Evolutionary conservation across 2,797 vertebrate species (phyloP), one percentile per base, ranked within the genome.

Genomic region (Chloroceryle amazona): DNA sequence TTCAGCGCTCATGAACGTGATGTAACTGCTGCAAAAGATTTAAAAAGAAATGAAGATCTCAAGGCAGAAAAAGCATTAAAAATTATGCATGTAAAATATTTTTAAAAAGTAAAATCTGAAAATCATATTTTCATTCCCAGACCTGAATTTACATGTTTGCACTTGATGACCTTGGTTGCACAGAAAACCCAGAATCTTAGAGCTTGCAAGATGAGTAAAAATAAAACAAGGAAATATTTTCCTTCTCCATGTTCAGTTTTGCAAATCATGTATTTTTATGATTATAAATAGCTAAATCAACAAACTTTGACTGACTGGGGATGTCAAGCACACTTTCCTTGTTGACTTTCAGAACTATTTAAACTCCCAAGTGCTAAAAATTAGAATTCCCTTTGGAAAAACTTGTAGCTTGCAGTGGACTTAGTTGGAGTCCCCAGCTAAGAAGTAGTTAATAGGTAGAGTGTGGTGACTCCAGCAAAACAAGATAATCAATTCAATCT

Each of bases 281-380:
- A 90, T 94, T 97, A 97, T 96, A 93, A 95, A 95, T 95, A 95
- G 93, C 93, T 94, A 92, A 80, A 93, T 71, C 91, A 96, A 96
- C 92, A 96, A 88, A 91, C 82, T 93, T 84, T 52, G 81, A 92
- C 73, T 93, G 93, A 90, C 81, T 29, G 57, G 52, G 15, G 57
- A 93, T 92, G 52, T 92, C 91, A 67, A 76, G 57, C 88, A 94
- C 90, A 67, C 89, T 97, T 95, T 58, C 1, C 2, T 90, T 93
- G 89, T 95, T 96, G 93, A 92, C 88, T 93, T 92, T 78, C 49
- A 70, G 81, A 92, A 37, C 92, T 94, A 63, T 92, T 94, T 90
- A 86, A 95, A 88, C 70, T 90, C 44, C 71, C 25, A 28, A 88
- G 86, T 95, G 82, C 84, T 92, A 92, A 86, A 97, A 92, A 72